These are phyloP conservation scores for Bothrops alternatus DNA, from an alignment of 2,797 vertebrate species.

Conservation along the genomic window DNA sequence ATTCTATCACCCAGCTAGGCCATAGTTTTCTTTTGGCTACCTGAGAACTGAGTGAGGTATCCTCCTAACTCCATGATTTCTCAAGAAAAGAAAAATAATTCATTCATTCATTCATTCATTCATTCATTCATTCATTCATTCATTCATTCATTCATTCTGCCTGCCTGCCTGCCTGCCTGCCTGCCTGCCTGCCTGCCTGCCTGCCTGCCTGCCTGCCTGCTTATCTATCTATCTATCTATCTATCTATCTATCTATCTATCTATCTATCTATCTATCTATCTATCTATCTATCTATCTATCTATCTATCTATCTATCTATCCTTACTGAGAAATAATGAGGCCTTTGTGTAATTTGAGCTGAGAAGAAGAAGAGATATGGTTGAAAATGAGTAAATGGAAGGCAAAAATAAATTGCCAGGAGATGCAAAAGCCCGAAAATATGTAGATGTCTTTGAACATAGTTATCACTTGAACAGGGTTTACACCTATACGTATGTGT, in stretches of 20 bases:
- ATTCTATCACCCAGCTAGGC: neutral
- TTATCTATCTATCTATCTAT: no score
- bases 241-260: no score
- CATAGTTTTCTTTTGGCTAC: neutral
- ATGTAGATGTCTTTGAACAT: neutral
- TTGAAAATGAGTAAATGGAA: neutral
- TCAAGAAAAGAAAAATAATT: neutral
- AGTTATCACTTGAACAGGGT: neutral
- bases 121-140: no score
- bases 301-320: no score
- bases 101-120: no score
- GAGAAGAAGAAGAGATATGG: neutral
- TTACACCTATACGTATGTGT: neutral
- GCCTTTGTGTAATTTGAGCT: neutral
- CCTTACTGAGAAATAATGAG: neutral
- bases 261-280: no score
- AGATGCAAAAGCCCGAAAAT: neutral
- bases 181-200: no score
- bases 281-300: neutral
- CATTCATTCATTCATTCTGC: no score
- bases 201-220: no score
- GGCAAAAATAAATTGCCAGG: neutral
- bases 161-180: no score
- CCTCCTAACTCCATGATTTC: neutral
- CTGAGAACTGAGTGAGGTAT: neutral